phyloP scores from a whole-genome alignment of 2,888 invertebrate genomes.

The Thelaira solivaga region DNA sequence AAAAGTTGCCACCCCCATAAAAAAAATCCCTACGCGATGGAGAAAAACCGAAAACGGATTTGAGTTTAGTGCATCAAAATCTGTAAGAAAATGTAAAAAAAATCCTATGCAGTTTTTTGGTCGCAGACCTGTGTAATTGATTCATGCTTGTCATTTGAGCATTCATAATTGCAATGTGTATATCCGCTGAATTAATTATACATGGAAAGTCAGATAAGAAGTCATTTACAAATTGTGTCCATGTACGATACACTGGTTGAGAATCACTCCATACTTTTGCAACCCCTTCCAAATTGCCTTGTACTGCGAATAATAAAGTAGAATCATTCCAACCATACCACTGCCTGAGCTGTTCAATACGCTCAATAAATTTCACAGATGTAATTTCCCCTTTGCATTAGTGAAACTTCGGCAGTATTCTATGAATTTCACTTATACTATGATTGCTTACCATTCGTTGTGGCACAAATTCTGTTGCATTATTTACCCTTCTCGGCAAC shows the following conservation, averaged over 20 bases:
- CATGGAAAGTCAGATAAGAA: conserved; percentile 52
- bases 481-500: not conserved
- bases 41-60: no score
- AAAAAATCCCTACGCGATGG: no score
- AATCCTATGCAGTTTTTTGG: no score
- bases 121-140: no score
- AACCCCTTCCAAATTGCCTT: conserved; percentile 44
- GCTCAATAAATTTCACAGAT: conserved; percentile 28
- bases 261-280: conserved; percentile 53
- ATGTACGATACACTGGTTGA: conserved; percentile 31
- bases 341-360: conserved; percentile 39
- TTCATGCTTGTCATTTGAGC: no score
- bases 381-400: conserved; percentile 8
- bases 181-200: conserved; percentile 38
- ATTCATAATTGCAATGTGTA: conserved; percentile 8
- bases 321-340: conserved; percentile 51
- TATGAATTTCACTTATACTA: conserved; percentile 4
- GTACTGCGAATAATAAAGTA: conserved; percentile 39
- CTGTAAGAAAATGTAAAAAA: no score
- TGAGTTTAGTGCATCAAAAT: no score
- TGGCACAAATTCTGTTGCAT: not conserved
- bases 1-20: no score
- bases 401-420: conserved; percentile 33
- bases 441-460: not conserved
- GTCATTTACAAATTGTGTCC: conserved; percentile 40